Conservation (phyloP, 2,113 vertebrate species). For the Anhinga anhinga region DNA sequence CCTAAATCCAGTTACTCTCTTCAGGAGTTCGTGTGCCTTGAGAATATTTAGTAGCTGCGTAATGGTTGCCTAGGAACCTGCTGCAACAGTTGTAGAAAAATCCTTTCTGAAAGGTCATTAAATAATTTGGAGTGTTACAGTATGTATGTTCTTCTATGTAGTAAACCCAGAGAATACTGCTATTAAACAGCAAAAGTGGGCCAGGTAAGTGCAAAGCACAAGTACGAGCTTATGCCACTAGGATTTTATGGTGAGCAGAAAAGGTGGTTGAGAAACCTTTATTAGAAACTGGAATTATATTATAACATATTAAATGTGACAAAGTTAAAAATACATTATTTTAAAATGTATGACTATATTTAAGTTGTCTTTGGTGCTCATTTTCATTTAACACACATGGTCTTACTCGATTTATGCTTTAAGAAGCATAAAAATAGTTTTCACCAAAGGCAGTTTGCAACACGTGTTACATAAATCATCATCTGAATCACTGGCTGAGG, state of each 20-base stretch:
- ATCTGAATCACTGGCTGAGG: background rate
- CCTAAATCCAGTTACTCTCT: constrained; percentile 11
- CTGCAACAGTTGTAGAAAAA: constrained; percentile 49
- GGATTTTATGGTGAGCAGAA: background rate
- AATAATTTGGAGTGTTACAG: constrained; percentile 28
- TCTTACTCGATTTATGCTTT: background rate
- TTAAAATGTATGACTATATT: background rate
- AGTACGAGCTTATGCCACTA: background rate
- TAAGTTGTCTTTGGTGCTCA: background rate
- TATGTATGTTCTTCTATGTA: background rate
- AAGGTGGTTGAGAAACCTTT: background rate
- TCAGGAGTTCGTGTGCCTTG: constrained; percentile 5
- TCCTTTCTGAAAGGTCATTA: constrained; percentile 47
- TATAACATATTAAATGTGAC: background rate
- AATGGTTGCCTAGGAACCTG: constrained; percentile 34
- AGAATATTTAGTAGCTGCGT: constrained; percentile 9
- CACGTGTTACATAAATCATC: accelerated
- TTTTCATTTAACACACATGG: background rate
- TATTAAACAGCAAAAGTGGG: background rate
- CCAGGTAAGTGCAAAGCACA: background rate
- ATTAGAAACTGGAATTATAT: background rate
- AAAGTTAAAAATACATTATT: background rate
- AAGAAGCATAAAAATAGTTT: background rate
- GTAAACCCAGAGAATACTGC: background rate
- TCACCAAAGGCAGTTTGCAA: background rate